Percentiles rank a stretch among this genome's conserved stretches.
Evolutionary conservation across 2,888 invertebrate species (phyloP).

Genomic region (Lomographa bimaculata): DNA sequence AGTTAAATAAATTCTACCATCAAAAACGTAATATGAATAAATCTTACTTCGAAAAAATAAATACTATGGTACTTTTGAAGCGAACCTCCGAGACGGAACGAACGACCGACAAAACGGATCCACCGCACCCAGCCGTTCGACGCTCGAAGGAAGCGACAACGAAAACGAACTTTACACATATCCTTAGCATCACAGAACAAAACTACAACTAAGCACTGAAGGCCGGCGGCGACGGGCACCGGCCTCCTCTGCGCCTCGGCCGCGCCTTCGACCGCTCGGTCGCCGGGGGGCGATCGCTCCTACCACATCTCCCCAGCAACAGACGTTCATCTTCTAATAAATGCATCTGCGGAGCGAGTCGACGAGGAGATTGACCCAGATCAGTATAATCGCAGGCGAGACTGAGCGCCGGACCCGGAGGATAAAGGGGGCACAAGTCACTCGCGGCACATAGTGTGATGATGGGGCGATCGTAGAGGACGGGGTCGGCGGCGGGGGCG

Average conservation of each 20-base stretch:
- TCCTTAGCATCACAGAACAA: slow-evolving; percentile 75
- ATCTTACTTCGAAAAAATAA: slow-evolving; percentile 67
- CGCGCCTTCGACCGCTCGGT: too few relatives aligned
- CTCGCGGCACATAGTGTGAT: too few relatives aligned
- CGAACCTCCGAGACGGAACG: slow-evolving; percentile 43
- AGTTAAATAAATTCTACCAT: slow-evolving; percentile 52
- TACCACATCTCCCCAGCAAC: too few relatives aligned
- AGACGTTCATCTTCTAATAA: too few relatives aligned
- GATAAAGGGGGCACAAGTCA: too few relatives aligned
- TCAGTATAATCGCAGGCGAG: too few relatives aligned
- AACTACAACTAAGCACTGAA: slow-evolving; percentile 55
- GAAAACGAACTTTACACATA: slow-evolving; percentile 58
- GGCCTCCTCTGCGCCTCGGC: too few relatives aligned
- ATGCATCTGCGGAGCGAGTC: too few relatives aligned
- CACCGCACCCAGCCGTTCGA: slow-evolving; percentile 24
- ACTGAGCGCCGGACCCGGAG: too few relatives aligned
- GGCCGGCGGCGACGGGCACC: slow-evolving; percentile 29
- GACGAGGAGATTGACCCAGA: too few relatives aligned
- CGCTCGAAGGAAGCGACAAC: slow-evolving; percentile 54
- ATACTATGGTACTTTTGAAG: slow-evolving; percentile 76
- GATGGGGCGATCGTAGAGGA: too few relatives aligned
- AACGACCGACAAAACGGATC: slow-evolving; percentile 13
- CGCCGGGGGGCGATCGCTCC: too few relatives aligned
- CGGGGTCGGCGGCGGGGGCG: slow-evolving; percentile 29
- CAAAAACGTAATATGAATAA: slow-evolving; percentile 57